A percentile compares a stretch with the other conserved stretches of the same genome.
Conservation (phyloP, 1,140 invertebrate genomes). For the Geopemphigus sp. region DNA sequence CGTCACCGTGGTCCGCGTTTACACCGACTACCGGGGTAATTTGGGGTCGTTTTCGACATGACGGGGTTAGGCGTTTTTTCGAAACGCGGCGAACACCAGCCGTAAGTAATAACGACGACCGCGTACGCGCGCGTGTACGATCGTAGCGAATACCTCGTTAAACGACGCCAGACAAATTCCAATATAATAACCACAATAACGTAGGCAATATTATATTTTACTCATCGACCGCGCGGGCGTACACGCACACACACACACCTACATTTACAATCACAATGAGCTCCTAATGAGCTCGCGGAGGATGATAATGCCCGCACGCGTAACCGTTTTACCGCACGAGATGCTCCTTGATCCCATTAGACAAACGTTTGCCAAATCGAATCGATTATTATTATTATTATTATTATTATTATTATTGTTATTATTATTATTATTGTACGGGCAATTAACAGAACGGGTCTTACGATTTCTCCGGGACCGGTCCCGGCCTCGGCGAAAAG, state of each 20-base stretch:
- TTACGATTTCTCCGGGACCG: neutral
- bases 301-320: neutral
- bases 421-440: neutral
- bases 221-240: neutral
- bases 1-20: too few species aligned
- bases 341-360: slow-evolving; percentile 29
- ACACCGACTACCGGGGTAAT: too few species aligned
- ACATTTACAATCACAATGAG: slow-evolving; percentile 3
- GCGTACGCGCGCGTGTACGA: neutral
- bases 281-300: neutral
- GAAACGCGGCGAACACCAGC: too few species aligned
- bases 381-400: slow-evolving; percentile 32
- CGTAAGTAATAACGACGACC: too few species aligned
- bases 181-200: too few species aligned
- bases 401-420: slow-evolving; percentile 5
- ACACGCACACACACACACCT: too few species aligned
- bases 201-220: too few species aligned
- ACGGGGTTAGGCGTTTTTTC: too few species aligned
- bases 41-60: too few species aligned
- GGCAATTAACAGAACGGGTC: neutral
- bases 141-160: neutral
- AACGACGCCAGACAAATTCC: neutral
- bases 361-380: slow-evolving; percentile 11
- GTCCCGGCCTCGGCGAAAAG: too few species aligned
- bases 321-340: slow-evolving; percentile 5